Conservation (phyloP, 1,140 invertebrate genomes). For the Rhizoglyphus robini region DNA sequence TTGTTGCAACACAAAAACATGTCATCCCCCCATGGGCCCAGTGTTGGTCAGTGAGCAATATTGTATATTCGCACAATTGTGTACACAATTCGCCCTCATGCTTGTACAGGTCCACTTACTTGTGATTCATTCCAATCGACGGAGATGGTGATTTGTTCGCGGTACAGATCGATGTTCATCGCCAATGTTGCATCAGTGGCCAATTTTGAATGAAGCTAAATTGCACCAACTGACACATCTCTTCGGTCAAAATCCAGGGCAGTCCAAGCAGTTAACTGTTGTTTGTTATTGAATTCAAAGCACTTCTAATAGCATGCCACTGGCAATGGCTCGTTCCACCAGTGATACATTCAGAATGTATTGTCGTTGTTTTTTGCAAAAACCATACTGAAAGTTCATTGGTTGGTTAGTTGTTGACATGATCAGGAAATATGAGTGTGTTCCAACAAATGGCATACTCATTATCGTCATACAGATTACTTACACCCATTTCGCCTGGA, state of each 20-base stretch:
- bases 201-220: not conserved
- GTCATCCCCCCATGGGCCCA: too few relatives aligned
- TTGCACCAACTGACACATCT: not conserved
- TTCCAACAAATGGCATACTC: conserved; percentile 26
- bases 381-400: conserved; percentile 29
- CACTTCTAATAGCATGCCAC: not conserved
- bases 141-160: not conserved
- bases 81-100: not conserved
- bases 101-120: not conserved
- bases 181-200: not conserved
- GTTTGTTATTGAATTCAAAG: not conserved
- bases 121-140: not conserved
- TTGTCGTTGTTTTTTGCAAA: not conserved
- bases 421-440: conserved; percentile 17
- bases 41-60: too few relatives aligned
- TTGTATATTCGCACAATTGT: too few relatives aligned
- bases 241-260: not conserved
- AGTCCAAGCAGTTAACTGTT: not conserved
- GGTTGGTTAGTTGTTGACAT: conserved; percentile 30
- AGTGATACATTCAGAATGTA: conserved; percentile 25
- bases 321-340: not conserved
- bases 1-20: not conserved
- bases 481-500: conserved; percentile 26
- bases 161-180: not conserved
- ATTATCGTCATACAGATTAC: conserved; percentile 27